These are phyloP conservation scores for Andrena haemorrhoa DNA, from an alignment of 2,888 invertebrate species.

Conservation along the genomic window DNA sequence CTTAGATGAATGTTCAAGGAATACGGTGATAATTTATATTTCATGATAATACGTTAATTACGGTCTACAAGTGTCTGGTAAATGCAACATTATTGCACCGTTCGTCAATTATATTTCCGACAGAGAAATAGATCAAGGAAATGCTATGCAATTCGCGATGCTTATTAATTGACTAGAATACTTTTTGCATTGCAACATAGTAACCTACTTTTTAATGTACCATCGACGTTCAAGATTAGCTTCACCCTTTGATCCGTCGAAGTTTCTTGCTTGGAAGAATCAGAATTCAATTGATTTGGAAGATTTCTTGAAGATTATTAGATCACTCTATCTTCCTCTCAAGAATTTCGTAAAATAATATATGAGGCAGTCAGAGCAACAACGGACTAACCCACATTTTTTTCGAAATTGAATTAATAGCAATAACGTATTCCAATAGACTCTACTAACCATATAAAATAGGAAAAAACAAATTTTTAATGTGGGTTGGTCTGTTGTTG, in stretches of 20 bases:
- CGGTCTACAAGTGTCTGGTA: not conserved
- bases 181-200: not conserved
- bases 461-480: too few relatives aligned
- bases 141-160: not conserved
- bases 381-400: too few relatives aligned
- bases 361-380: too few relatives aligned
- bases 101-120: not conserved
- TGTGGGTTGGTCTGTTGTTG: too few relatives aligned
- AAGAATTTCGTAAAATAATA: too few relatives aligned
- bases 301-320: too few relatives aligned
- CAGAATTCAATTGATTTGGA: constrained; percentile 3
- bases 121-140: not conserved
- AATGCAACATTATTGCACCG: not conserved
- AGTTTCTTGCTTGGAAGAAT: not conserved
- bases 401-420: too few relatives aligned
- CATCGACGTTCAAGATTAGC: not conserved
- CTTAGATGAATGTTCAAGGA: not conserved
- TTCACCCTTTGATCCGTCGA: not conserved
- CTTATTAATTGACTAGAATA: not conserved
- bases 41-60: not conserved
- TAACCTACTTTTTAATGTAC: not conserved
- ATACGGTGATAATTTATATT: not conserved
- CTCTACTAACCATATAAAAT: too few relatives aligned
- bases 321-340: too few relatives aligned
- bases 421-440: too few relatives aligned